Percentiles rank a stretch among this genome's conserved stretches.
Conservation (phyloP, 2,113 vertebrate genomes). For the Phocoena sinus region DNA sequence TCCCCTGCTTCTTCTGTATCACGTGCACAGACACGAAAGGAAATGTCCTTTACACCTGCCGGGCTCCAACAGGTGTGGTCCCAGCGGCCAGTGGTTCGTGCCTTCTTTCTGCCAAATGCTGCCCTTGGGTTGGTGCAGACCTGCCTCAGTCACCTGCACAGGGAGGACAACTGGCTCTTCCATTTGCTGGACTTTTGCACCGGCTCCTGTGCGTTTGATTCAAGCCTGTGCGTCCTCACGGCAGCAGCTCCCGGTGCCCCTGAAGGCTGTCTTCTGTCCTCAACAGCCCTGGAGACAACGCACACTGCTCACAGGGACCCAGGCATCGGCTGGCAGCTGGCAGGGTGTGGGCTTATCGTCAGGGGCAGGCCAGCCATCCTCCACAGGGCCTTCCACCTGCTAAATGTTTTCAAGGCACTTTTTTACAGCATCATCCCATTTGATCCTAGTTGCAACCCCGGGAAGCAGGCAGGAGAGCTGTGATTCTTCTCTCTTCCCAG, state of each 20-base stretch:
- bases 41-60: background rate
- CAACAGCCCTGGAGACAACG: background rate
- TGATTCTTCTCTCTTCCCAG: background rate
- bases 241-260: background rate
- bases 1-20: background rate
- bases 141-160: background rate
- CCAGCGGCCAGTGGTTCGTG: background rate
- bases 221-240: background rate
- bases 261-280: background rate
- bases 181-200: background rate
- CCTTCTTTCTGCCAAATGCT: background rate
- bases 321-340: accelerated
- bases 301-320: no score
- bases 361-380: accelerated
- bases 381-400: background rate
- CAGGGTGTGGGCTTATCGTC: no score
- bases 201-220: background rate
- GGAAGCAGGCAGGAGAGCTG: background rate
- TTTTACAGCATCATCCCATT: background rate
- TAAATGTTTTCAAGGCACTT: background rate
- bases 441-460: accelerated
- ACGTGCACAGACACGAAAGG: background rate
- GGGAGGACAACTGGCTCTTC: background rate
- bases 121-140: background rate
- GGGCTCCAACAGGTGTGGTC: background rate